Base-by-base conservation (phyloP, 2,888 invertebrate genomes). In the Meteorus colon region DNA sequence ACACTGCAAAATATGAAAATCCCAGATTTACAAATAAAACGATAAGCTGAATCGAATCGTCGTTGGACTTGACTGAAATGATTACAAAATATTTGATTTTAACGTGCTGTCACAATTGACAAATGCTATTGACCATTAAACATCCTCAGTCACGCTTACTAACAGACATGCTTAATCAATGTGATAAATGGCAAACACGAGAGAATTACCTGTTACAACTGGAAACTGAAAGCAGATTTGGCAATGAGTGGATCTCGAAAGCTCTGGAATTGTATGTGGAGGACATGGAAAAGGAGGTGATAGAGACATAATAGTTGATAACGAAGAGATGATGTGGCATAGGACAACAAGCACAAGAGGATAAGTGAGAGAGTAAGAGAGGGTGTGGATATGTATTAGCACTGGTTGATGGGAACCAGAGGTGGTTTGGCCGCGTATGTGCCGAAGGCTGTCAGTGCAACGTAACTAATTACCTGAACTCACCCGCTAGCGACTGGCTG, bases 391-490 rank as follows among this genome's bases (percentile, higher is more conserved):
- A 19, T 55, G 78, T 80, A 73, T 76, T 79, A 78, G 76, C 77
- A 55, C 75, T 62, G 78, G 71, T 76, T 77, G 67, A 76, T 78
- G 74, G 80, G 78, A 77, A 74, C 67, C 70, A 74, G 63, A 65
- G 67, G 41, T 63, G 73, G 71, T 70, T 71, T 78, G 75, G 74
- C 34, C 81, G 77, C 73, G 68, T 78, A 34, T 29, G 16, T 74
- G 62, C 76, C 81, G 81, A 84, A 84, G 82, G 87, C 87, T 87
- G 82, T 86, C 85, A 86, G 34, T 16, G 87, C 88, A 85, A 87
- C 86, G 83, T 86, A 87, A 86, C 87, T 88, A 88, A 88, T 88
- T 88, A 88, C 85, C 85, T 82, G 86, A 88, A 86, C 85, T 85
- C 81, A 84, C 84, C 80, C 70, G 70, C 76, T 51, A 80, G 82